Conservation (phyloP, 2,888 invertebrate genomes). For the Sarcophaga subvicina region DNA sequence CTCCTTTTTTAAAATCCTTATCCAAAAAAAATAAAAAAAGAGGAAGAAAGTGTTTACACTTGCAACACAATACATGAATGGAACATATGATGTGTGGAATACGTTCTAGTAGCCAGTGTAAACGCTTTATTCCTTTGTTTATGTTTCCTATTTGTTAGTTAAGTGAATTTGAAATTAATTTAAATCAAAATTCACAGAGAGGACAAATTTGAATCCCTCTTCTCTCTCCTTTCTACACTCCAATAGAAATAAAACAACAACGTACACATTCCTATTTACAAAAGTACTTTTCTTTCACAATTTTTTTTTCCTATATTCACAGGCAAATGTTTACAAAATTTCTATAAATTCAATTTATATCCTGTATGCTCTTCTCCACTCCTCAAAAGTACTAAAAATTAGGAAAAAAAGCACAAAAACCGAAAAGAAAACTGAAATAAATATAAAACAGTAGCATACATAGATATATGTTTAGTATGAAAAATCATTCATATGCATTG, state of each 20-base stretch:
- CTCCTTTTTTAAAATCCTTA: neutral
- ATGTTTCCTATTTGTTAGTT: conserved; percentile 41
- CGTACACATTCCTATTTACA: conserved; percentile 12
- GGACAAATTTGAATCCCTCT: conserved; percentile 38
- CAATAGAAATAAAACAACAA: neutral
- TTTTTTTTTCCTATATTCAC: neutral
- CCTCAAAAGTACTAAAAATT: neutral
- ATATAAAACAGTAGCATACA: conserved; percentile 47
- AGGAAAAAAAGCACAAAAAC: neutral
- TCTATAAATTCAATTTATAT: conserved; percentile 71
- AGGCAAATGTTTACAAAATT: conserved; percentile 66
- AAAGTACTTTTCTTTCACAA: neutral
- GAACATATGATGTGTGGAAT: too few relatives aligned
- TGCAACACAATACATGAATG: too few relatives aligned
- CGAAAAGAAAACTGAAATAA: conserved; percentile 7
- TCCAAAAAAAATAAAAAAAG: neutral
- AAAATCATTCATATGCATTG: conserved; percentile 56
- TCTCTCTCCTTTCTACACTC: neutral
- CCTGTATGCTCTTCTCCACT: conserved; percentile 21
- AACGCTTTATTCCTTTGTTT: conserved; percentile 16
- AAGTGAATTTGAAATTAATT: conserved; percentile 71
- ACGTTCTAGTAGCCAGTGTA: neutral
- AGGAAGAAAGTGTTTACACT: neutral
- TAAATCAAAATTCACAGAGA: conserved; percentile 70
- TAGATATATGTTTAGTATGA: neutral